Evolutionary conservation across 2,113 vertebrate species (phyloP), one percentile per base, ranked within the genome.

Genomic region (Perca fluviatilis): DNA sequence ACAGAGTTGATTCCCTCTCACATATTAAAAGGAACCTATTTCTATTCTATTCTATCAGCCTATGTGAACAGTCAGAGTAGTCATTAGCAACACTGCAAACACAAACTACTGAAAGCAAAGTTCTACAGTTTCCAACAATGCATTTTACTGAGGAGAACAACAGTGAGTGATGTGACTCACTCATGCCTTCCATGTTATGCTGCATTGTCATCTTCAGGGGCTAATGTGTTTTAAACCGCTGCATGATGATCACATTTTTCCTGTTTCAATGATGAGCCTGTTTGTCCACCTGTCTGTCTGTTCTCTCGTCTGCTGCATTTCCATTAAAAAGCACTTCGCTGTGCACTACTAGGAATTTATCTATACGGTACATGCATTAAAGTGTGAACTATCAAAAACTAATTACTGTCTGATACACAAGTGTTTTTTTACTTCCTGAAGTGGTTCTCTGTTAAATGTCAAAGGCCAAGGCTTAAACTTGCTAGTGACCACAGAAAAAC

Each of bases 381-480:
- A 74, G 62, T 15, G 19, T 65, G 46, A 77, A 64, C 18, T 33
- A 16, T 19, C 5, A 25, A 61, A 58, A 30, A 15, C 60, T 63
- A 27, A 64, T 62, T 18, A 6, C 53, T 56, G 40, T 10, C 9
- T 33, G 76, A 68, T 61, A 68, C 6, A 11, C 23, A 11, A 30
- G 53, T 33, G 58, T 33, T 77, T 72, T 73, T 33, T 83, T 30
- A 89, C 84, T 91, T 91, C 87, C 91, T 91, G 79, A 87, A 65
- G 83, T 46, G 56, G 51, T 54, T 79, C 43, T 82, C 80, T 70
- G 73, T 83, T 80, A 92, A 93, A 93, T 93, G 92, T 93, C 89
- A 92, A 89, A 89, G 76, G 86, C 49, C 74, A 78, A 49, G 65
- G 14, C 79, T 83, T 21, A 81, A 82, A 85, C 54, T 58, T 36